Evolutionary conservation across 2,797 vertebrate species (phyloP), one percentile per base, ranked within the genome.

Genomic region (Oreonectes daqikongensis): DNA sequence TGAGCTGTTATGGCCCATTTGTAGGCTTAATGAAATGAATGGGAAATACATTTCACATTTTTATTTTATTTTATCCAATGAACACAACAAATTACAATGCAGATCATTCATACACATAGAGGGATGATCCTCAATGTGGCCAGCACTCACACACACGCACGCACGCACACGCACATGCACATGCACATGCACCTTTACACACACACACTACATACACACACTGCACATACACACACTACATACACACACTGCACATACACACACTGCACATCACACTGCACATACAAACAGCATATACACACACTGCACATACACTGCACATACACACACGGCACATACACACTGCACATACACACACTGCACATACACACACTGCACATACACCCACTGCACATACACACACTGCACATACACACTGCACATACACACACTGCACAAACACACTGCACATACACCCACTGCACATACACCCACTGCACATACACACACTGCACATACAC

Each of bases 391-490:
- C n/a, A n/a, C n/a, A n/a, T n/a, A 28, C 32, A 28, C 22, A 53
- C 87, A 28, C 10, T 87, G 88, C 86, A 86, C 88, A 87, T 90
- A 85, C 89, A 86, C 86, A 28, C 14, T n/a, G 6, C 14, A 35
- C 59, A n/a, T 44, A 55, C 22, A 12, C 52, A n/a, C 55, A 22
- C 59, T n/a, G n/a, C n/a, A n/a, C n/a, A n/a, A n/a, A n/a, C n/a
- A n/a, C n/a, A n/a, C 24, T 86, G 7, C 12, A 24, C 84, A 79
- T 87, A 88, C 86, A 86, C 89, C 87, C 90, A 86, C 89, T n/a
- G n/a, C n/a, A 86, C 86, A 18, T 5, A 14, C n/a, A n/a, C n/a
- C n/a, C n/a, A n/a, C n/a, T n/a, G 20, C n/a, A n/a, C n/a, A n/a
- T n/a, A n/a, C 32, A 28, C 22, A 53, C 87, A 28, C 10, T 90